A percentile compares a stretch with the other conserved stretches of the same genome.
Conservation (phyloP, 2,888 invertebrate species). For the Xanthia togata region DNA sequence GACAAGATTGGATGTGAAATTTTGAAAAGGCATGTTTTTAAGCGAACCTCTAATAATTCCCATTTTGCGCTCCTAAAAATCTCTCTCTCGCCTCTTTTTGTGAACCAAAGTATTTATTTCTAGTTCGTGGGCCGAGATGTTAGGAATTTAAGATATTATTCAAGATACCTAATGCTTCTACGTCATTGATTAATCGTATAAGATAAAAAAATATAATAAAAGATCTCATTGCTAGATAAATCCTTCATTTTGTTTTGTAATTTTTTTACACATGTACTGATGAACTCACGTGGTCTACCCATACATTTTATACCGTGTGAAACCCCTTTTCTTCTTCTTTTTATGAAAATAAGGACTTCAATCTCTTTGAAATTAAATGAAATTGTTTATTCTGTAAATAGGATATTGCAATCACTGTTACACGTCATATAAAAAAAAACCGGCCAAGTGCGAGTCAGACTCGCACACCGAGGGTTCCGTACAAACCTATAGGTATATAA, state of each 20-base stretch:
- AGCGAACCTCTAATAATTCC: no score
- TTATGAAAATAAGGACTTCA: background rate
- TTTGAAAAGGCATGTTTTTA: background rate
- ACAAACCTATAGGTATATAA: no score
- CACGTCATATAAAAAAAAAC: no score
- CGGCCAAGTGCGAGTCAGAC: no score
- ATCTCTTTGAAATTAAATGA: background rate
- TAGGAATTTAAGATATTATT: background rate
- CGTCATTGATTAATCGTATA: background rate
- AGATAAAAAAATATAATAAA: no score
- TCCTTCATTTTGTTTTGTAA: background rate
- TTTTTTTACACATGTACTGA: no score
- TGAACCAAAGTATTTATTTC: no score
- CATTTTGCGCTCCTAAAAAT: background rate
- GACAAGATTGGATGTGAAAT: background rate
- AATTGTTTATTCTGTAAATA: no score
- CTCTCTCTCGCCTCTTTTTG: no score
- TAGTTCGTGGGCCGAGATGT: background rate
- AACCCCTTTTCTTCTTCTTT: background rate
- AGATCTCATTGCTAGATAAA: background rate
- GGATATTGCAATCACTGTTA: no score
- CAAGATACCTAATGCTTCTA: background rate
- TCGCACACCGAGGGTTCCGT: no score
- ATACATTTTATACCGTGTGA: background rate
- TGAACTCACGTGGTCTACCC: no score